phyloP scores from a whole-genome alignment of 2,797 vertebrate species.

The Calcarius lapponicus region DNA sequence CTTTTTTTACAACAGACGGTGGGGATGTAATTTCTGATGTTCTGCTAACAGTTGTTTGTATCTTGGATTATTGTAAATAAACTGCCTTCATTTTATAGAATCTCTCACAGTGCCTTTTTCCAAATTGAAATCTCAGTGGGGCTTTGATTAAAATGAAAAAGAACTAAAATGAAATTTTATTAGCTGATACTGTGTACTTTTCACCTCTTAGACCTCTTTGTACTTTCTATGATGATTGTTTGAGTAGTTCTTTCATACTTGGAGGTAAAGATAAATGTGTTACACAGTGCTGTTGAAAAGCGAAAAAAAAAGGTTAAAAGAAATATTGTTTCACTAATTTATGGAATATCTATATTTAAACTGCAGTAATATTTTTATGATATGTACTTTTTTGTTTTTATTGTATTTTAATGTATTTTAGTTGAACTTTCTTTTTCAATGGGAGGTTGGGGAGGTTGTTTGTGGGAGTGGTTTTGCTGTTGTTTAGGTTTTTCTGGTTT shows the following conservation, averaged over 20 bases:
- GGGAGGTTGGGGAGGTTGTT: accelerated
- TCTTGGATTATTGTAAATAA: not conserved
- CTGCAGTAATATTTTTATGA: not conserved
- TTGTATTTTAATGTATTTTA: not conserved
- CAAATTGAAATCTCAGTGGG: not conserved
- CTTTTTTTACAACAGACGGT: not conserved
- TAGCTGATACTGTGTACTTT: not conserved
- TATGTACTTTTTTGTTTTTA: not conserved
- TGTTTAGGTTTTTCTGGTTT: not conserved
- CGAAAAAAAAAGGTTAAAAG: not conserved
- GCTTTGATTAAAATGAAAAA: not conserved
- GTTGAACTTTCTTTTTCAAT: not conserved
- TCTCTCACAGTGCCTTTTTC: not conserved
- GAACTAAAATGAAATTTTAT: not conserved
- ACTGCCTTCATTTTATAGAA: not conserved
- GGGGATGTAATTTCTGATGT: not conserved
- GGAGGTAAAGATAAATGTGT: not conserved
- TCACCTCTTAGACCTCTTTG: not conserved
- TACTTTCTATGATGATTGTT: not conserved
- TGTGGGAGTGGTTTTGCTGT: not conserved
- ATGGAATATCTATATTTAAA: not conserved
- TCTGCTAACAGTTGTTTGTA: not conserved
- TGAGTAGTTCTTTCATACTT: not conserved
- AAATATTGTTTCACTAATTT: not conserved
- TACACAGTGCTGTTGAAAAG: not conserved